Base-by-base conservation (phyloP, 2,113 vertebrate species). In the Chrysochloris asiatica region DNA sequence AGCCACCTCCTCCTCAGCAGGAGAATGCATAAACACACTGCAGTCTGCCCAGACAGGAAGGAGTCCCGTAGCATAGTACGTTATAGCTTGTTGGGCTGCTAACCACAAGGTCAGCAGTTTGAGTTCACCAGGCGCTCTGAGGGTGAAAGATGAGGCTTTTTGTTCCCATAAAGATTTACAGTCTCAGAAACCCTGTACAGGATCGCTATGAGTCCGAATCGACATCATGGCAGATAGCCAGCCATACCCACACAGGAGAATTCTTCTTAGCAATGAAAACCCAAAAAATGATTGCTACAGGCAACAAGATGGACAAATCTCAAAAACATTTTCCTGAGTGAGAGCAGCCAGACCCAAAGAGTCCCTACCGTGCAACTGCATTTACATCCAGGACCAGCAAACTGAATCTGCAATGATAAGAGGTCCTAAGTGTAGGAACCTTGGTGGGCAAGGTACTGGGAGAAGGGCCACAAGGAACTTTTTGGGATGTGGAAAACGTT, bases 261-360 rank as follows among this genome's bases (percentile, higher is more conserved):
- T 36, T 83, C 43, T 83, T 21, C 43, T 83, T 21, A 24, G 48
- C 30, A 59, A 50, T 7, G 38, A 93, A 67, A 89, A 72, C 41
- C n/a, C n/a, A n/a, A n/a, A n/a, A 56, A 88, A 28, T 16, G 5
- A 30, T 13, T 8, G 10, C 47, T 24, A 86, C 4, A n/a, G 11
- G 2, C 4, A 24, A 78, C 30, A 41, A 33, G 43, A 28, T 8
- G 41, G 33, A 22, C 45, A 56, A 79, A 75, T 50, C 41, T 36
- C 41, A 61, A 19, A 61, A 79, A 71, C 50, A 26, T 16, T 21
- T 41, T 79, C 24, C 36, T 88, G 79, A 63, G 65, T 17, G 48
- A 94, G 48, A 50, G 86, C 79, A 87, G 54, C 22, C 59, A 81
- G 19, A 36, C 5, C 30, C 48, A 24, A 84, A 47, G 71, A 28